These are phyloP conservation scores for Ochropleura leucogaster DNA, from an alignment of 2,888 invertebrate species.

Conservation along the genomic window DNA sequence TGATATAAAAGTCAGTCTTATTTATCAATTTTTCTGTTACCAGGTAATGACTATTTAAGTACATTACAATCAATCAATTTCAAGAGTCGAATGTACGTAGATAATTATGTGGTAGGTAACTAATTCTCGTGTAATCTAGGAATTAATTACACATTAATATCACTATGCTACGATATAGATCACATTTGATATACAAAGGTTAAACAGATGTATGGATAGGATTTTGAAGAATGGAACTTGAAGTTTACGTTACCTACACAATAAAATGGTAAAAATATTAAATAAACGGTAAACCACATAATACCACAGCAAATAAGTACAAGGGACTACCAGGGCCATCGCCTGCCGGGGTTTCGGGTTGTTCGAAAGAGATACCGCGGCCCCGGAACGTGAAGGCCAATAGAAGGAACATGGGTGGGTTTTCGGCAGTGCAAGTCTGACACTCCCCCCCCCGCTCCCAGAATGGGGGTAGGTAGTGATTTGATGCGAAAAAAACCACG, in stretches of 20 bases:
- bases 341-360: too few relatives aligned
- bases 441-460: too few relatives aligned
- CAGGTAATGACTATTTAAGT: neutral
- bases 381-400: too few relatives aligned
- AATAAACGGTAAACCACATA: neutral
- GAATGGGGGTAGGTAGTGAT: too few relatives aligned
- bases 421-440: too few relatives aligned
- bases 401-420: too few relatives aligned
- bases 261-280: neutral
- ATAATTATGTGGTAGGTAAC: neutral
- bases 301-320: neutral
- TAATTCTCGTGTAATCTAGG: conserved; percentile 19
- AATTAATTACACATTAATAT: conserved; percentile 19
- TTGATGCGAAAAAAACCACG: too few relatives aligned
- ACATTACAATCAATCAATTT: conserved; percentile 23
- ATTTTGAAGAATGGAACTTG: neutral
- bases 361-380: too few relatives aligned
- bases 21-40: conserved; percentile 7
- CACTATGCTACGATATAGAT: conserved; percentile 7
- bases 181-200: conserved; percentile 20
- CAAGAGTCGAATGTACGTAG: neutral
- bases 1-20: conserved; percentile 18
- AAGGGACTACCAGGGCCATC: too few relatives aligned
- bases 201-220: neutral
- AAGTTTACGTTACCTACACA: neutral